Base-by-base conservation (phyloP, 1,140 invertebrate species). In the Hyposmocoma kahamanoa region DNA sequence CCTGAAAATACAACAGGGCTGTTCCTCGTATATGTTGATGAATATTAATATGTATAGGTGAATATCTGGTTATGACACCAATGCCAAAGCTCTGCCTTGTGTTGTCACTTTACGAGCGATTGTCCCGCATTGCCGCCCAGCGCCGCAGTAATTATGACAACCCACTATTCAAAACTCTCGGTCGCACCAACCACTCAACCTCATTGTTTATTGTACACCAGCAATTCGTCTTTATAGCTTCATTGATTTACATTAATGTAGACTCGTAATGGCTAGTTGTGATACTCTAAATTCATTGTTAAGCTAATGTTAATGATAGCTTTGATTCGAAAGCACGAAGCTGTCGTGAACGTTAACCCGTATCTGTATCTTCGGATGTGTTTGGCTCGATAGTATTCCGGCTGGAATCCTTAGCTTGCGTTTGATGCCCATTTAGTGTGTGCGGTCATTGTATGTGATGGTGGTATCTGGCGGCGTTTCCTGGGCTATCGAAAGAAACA, bases 371-470 rank as follows among this genome's bases (percentile, higher is more conserved):
- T 56, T 52, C 53, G 56, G 50, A 56, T 56, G 53, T 60, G 46
- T 53, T 48, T 42, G 44, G 42, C 53, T 62, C 43, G 55, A 59
- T 50, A 15, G 67, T 80, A 74, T 71, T 72, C 62, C 51, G 32
- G 41, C 42, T 45, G 62, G 61, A 66, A 69, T 75, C 56, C 49
- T 42, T 46, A 42, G 48, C 48, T 48, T 60, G 50, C 59, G 42
- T 57, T 62, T 62, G 65, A 72, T 67, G 62, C 62, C 70, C 67
- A 68, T 75, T 74, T 74, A 73, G 65, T 56, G 50, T 53, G 59
- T 57, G 57, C 68, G 63, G 58, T 80, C 67, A 77, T 81, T 82
- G 70, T 76, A 69, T 76, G 74, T 76, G 69, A 67, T 62, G 67
- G 43, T 63, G 50, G 69, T 78, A 77, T 79, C 70, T 51, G 51